These are phyloP conservation scores for Diaphora mendica DNA, from an alignment of 2,888 invertebrate genomes.

Conservation along the genomic window DNA sequence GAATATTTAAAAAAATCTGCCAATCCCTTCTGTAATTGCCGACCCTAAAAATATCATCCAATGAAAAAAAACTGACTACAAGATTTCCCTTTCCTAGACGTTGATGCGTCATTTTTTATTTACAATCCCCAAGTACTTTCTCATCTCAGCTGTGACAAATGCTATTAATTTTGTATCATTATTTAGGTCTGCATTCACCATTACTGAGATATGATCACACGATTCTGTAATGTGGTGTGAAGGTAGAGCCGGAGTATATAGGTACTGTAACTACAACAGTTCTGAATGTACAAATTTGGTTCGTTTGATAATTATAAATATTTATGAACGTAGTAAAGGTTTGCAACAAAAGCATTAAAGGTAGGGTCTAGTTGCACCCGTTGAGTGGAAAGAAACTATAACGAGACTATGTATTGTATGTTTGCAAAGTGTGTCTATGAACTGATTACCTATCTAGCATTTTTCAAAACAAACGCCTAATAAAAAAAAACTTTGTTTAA, in stretches of 20 bases:
- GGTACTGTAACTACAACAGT: not conserved
- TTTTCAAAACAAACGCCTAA: too few species aligned
- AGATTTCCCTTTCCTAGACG: not conserved
- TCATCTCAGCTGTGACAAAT: slow-evolving; percentile 20
- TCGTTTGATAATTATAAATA: too few species aligned
- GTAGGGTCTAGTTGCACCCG: too few species aligned
- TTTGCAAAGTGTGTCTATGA: too few species aligned
- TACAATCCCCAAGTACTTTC: slow-evolving; percentile 11
- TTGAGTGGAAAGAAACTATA: too few species aligned
- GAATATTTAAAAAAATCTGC: not conserved
- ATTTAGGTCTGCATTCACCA: slow-evolving; percentile 16
- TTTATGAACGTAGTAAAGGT: too few species aligned
- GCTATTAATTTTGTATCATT: slow-evolving; percentile 22
- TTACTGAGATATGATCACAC: slow-evolving; percentile 20
- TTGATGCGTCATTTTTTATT: slow-evolving; percentile 17
- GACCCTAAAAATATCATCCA: not conserved
- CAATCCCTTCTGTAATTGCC: not conserved
- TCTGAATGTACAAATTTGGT: too few species aligned
- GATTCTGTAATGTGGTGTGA: not conserved
- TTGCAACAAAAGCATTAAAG: not conserved
- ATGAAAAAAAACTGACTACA: not conserved
- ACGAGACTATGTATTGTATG: too few species aligned
- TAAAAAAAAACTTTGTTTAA: too few species aligned
- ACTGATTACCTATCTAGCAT: too few species aligned
- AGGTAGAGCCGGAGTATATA: not conserved